Conservation (phyloP, 1,140 invertebrate species). For the Lutraria rhynchaena region DNA sequence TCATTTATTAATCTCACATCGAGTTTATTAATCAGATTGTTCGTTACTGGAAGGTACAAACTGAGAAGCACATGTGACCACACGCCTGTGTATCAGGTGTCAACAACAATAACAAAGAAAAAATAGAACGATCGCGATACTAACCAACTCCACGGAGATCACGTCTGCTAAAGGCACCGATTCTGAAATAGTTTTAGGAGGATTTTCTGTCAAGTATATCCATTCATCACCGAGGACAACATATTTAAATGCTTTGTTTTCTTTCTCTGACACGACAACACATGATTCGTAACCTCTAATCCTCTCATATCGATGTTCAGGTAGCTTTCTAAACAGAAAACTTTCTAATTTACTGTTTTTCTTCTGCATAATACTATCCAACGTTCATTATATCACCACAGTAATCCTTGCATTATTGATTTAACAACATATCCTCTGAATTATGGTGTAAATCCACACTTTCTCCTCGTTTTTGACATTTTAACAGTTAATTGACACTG, state of each 20-base stretch:
- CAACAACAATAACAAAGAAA: too few species aligned
- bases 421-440: not conserved
- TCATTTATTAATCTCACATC: too few species aligned
- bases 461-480: slow-evolving; percentile 40
- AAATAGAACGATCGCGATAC: too few species aligned
- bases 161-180: slow-evolving; percentile 79
- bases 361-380: slow-evolving; percentile 62
- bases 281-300: slow-evolving; percentile 81
- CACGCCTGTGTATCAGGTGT: too few species aligned
- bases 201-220: slow-evolving; percentile 81
- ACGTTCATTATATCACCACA: too few species aligned
- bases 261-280: slow-evolving; percentile 79
- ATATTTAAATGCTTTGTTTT: slow-evolving; percentile 80
- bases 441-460: slow-evolving; percentile 37
- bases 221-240: slow-evolving; percentile 79
- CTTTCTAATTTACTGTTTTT: slow-evolving; percentile 80
- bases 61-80: too few species aligned
- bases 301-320: slow-evolving; percentile 78
- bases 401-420: not conserved
- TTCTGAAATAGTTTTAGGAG: slow-evolving; percentile 75
- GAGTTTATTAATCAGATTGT: too few species aligned
- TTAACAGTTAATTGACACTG: slow-evolving; percentile 51
- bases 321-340: slow-evolving; percentile 77
- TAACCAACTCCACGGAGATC: slow-evolving; percentile 77
- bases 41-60: too few species aligned